Conservation (phyloP, 1,140 invertebrate genomes). For the Megathymus violae region DNA sequence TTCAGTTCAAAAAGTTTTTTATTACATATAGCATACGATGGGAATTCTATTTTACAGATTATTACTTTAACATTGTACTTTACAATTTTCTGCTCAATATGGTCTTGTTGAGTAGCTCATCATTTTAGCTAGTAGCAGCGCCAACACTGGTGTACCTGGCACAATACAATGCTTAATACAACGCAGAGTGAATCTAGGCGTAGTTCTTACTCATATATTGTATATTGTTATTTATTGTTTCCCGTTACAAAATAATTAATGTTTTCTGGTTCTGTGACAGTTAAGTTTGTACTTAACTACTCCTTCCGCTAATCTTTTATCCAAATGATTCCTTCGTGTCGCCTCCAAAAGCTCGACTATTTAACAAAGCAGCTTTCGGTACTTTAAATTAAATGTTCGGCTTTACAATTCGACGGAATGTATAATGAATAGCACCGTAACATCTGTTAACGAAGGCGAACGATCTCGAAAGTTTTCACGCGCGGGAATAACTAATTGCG, state of each 20-base stretch:
- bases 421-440: slow-evolving; percentile 83
- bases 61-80: slow-evolving; percentile 11
- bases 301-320: slow-evolving; percentile 64
- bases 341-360: slow-evolving; percentile 69
- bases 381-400: slow-evolving; percentile 83
- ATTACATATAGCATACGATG: slow-evolving; percentile 28
- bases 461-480: slow-evolving; percentile 83
- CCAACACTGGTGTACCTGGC: slow-evolving; percentile 39
- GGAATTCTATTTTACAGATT: slow-evolving; percentile 7
- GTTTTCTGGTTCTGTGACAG: slow-evolving; percentile 52
- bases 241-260: slow-evolving; percentile 52
- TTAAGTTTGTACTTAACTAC: slow-evolving; percentile 57
- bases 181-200: slow-evolving; percentile 27
- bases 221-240: slow-evolving; percentile 60
- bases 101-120: slow-evolving; percentile 21
- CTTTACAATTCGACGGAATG: slow-evolving; percentile 83
- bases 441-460: slow-evolving; percentile 84
- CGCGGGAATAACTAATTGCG: slow-evolving; percentile 83
- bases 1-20: slow-evolving; percentile 54
- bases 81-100: slow-evolving; percentile 53
- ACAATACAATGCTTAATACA: slow-evolving; percentile 33
- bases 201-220: slow-evolving; percentile 49
- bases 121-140: slow-evolving; percentile 13
- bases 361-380: slow-evolving; percentile 77
- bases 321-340: slow-evolving; percentile 65